These are phyloP conservation scores for Drosophila sp. DNA, from an alignment of 1,140 invertebrate genomes.

Conservation along the genomic window DNA sequence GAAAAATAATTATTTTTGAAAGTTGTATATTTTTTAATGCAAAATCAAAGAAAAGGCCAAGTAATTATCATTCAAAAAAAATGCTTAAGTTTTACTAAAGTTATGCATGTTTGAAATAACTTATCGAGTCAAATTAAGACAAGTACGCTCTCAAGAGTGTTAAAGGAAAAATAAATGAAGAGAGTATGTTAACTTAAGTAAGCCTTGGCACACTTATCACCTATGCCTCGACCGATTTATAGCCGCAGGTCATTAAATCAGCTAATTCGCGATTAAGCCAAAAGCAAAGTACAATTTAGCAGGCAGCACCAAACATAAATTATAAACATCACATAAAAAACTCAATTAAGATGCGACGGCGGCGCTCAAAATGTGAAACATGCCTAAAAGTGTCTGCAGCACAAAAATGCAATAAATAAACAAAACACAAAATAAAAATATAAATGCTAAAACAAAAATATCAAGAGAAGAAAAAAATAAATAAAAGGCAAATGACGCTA, in stretches of 20 bases:
- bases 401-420: conserved; percentile 75
- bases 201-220: conserved; percentile 20
- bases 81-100: too few species aligned
- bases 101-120: too few species aligned
- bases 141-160: not conserved
- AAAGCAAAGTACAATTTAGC: conserved; percentile 50
- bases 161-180: too few species aligned
- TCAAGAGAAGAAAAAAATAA: conserved; percentile 16
- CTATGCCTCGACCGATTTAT: conserved; percentile 27
- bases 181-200: not conserved
- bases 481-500: conserved; percentile 48
- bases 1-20: not conserved
- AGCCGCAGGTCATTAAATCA: conserved; percentile 54
- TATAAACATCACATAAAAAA: conserved; percentile 72
- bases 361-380: conserved; percentile 66
- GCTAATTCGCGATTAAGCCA: conserved; percentile 67
- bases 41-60: not conserved
- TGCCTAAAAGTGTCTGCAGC: conserved; percentile 43
- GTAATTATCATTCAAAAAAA: too few species aligned
- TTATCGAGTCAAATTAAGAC: too few species aligned
- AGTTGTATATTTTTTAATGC: not conserved
- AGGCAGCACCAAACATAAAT: conserved; percentile 68
- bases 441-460: conserved; percentile 31
- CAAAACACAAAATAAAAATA: conserved; percentile 40
- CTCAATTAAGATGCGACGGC: conserved; percentile 66